phyloP scores from a whole-genome alignment of 2,797 vertebrate genomes.

The Lutjanus argentimaculatus region DNA sequence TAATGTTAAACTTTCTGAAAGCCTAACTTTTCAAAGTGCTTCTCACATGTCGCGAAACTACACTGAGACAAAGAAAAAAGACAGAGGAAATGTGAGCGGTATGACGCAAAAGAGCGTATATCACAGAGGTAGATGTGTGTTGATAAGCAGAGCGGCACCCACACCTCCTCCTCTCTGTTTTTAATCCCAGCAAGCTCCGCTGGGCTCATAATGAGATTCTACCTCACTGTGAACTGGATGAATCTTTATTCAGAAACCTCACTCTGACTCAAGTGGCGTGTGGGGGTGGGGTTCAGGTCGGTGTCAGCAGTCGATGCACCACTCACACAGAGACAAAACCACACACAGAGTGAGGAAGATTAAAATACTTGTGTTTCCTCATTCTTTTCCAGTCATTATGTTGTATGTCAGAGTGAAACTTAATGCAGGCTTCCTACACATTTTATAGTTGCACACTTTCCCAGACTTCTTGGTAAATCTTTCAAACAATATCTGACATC shows the following conservation, averaged over 20 bases:
- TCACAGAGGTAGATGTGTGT: conserved; percentile 25
- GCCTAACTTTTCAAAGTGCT: not conserved
- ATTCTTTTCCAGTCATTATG: not conserved
- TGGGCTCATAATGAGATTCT: conserved; percentile 36
- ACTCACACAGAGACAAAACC: not conserved
- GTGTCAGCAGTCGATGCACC: not conserved
- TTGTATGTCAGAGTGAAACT: not conserved
- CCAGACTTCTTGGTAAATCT: too few species aligned
- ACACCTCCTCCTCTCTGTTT: conserved; percentile 10
- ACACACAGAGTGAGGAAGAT: not conserved
- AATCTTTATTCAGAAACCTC: conserved; percentile 28
- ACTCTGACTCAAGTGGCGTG: not conserved
- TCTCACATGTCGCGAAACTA: not conserved
- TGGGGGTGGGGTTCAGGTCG: not conserved
- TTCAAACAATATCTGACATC: too few species aligned
- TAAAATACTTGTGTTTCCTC: not conserved
- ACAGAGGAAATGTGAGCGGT: not conserved
- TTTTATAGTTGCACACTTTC: too few species aligned
- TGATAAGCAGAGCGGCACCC: conserved; percentile 21
- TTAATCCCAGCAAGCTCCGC: conserved; percentile 31
- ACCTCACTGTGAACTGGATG: conserved; percentile 11
- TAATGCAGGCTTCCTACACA: too few species aligned
- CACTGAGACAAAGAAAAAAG: not conserved
- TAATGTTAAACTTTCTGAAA: not conserved
- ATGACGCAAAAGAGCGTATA: not conserved